Base-by-base conservation (phyloP, 2,888 invertebrate genomes). In the Orthosia gracilis region DNA sequence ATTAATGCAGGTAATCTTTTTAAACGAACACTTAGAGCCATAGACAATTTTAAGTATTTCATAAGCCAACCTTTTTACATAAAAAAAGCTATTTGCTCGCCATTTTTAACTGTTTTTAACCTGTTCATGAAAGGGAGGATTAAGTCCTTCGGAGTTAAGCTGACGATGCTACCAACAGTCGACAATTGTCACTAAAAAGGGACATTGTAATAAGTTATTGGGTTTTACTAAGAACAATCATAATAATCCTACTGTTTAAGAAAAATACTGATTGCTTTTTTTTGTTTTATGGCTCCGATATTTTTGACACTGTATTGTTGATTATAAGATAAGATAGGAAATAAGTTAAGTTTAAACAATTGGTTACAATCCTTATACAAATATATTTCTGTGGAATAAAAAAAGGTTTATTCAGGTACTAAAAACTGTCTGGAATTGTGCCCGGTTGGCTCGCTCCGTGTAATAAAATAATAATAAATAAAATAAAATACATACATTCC, bases 51-150 rank as follows among this genome's bases (percentile, higher is more conserved):
- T 62, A 58, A 81, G 84, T 65, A 75, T 71, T 74, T 71, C 45
- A 54, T 81, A 85, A 85, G 76, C 86, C 80, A 45, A 66, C 78
- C 74, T 78, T 76, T 84, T 84, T 83, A 73, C 57, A 70, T 70
- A 64, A 77, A 76, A 75, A 69, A 49, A 62, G 55, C 49, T 70
- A 73, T 78, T 83, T 73, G 67, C 66, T 15, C 57, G 62, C 61
- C 76, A 74, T 79, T 84, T 79, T 79, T 76, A 54, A 64, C 63
- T 67, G 72, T 69, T 78, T 83, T 70, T 68, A 79, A 68, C 83
- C 69, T 65, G 67, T 52, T 15, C 45, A 71, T 54, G 59, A 75
- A 80, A 82, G 69, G 76, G 23, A n/a, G 76, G 84, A 76, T 82
- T 82, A 65, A 9, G 49, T 17, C 40, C 62, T 31, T 47, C 31